Conservation (phyloP, 30 jellyfish, hydroid and myxozoan species). For the Clytia hemisphaerica region DNA sequence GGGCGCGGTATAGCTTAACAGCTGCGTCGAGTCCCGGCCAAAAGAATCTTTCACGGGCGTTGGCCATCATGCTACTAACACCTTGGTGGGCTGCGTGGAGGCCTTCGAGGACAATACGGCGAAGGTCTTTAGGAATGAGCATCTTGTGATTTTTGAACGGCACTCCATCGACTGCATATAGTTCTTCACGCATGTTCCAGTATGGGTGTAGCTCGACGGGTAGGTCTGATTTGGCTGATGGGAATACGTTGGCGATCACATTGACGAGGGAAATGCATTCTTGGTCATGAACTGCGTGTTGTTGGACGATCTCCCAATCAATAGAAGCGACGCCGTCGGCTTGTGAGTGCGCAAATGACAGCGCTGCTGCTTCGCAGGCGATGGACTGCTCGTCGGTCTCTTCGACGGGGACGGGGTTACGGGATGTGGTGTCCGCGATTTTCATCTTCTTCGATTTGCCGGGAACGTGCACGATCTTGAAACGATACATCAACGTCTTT, state of each 20-base stretch:
- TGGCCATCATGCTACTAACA: slow-evolving; percentile 37
- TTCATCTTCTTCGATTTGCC: slow-evolving; percentile 22
- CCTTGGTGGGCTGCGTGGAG: slow-evolving; percentile 57
- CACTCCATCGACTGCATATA: slow-evolving; percentile 19
- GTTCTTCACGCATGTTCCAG: slow-evolving; percentile 17
- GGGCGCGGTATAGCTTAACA: slow-evolving; percentile 24
- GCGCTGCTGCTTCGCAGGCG: neutral
- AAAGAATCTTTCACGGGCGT: slow-evolving; percentile 31
- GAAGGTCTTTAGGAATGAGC: too few relatives aligned
- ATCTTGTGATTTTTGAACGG: slow-evolving; percentile 34
- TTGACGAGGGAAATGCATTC: neutral
- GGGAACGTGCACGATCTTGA: slow-evolving; percentile 28
- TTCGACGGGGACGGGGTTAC: neutral
- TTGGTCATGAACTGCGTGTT: slow-evolving; percentile 6
- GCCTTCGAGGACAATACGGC: slow-evolving; percentile 21
- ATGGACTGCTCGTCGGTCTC: neutral
- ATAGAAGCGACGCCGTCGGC: neutral
- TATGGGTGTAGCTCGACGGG: slow-evolving; percentile 7
- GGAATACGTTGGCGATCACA: slow-evolving; percentile 21
- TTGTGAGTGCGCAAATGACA: neutral
- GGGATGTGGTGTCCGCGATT: neutral
- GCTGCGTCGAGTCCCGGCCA: slow-evolving; percentile 62
- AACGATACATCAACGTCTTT: slow-evolving; percentile 31
- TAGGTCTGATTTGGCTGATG: slow-evolving; percentile 1
- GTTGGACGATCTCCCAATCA: slow-evolving; percentile 5